Conservation (phyloP, 2,113 vertebrate species). For the Cettia cetti region DNA sequence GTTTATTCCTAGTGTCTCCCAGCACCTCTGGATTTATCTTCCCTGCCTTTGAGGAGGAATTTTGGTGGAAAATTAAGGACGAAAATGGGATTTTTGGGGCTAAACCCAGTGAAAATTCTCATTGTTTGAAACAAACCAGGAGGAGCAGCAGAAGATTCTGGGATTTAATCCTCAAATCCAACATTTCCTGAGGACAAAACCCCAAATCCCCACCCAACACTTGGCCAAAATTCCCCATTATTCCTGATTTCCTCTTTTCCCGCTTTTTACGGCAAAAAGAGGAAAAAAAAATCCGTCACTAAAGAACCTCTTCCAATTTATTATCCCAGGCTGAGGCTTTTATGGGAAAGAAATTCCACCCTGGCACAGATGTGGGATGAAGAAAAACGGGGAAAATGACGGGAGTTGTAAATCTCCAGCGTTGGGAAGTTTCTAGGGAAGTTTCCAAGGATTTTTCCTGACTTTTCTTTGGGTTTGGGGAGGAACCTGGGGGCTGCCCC, state of each 20-base stretch:
- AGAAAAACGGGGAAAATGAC: neutral
- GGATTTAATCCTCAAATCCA: neutral
- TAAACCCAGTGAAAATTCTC: neutral
- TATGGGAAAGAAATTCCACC: slow-evolving; percentile 60
- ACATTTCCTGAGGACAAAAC: neutral
- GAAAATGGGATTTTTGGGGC: neutral
- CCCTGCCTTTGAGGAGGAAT: rapidly evolving
- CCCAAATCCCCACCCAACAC: neutral
- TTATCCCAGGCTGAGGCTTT: slow-evolving; percentile 55
- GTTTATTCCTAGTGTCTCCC: neutral
- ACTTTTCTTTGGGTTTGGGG: neutral
- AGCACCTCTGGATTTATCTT: neutral
- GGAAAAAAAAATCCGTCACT: neutral
- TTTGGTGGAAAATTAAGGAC: neutral
- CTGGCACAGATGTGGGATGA: neutral
- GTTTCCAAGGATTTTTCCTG: slow-evolving; percentile 41
- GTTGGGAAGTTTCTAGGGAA: slow-evolving; percentile 23
- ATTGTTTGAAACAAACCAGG: neutral
- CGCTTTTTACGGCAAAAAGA: neutral
- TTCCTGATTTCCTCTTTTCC: neutral
- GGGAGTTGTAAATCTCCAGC: neutral
- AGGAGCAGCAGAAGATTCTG: neutral
- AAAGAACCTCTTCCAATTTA: slow-evolving; percentile 67
- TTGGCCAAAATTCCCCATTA: neutral
- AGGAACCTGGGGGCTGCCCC: neutral